Conservation (phyloP, 2,797 vertebrate species). For the Denticeps clupeoides region DNA sequence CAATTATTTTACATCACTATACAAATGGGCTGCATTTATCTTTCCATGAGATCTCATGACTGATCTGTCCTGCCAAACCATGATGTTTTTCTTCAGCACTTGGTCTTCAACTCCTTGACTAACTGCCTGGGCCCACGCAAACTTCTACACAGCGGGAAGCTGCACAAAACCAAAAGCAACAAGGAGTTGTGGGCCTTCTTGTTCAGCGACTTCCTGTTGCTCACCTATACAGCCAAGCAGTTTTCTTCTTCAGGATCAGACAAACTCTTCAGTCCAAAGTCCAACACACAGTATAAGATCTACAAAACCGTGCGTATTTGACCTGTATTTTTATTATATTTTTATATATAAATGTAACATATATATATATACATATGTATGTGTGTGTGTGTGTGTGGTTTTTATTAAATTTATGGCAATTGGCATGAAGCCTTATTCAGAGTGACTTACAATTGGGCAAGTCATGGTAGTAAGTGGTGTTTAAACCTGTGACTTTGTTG, state of each 20-base stretch:
- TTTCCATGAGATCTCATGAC: background rate
- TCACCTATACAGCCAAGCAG: conserved; percentile 80
- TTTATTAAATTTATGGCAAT: too few relatives aligned
- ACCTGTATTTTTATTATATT: too few relatives aligned
- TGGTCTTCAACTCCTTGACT: conserved; percentile 89
- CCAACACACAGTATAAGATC: conserved; percentile 81
- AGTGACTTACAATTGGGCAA: too few relatives aligned
- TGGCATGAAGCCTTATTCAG: too few relatives aligned
- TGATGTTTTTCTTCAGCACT: conserved; percentile 52
- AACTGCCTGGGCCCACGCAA: conserved; percentile 96
- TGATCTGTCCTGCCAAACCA: background rate
- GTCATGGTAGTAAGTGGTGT: too few relatives aligned
- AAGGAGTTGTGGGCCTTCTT: conserved; percentile 90
- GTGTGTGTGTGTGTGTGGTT: background rate
- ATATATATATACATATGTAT: too few relatives aligned
- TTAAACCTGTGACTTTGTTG: too few relatives aligned
- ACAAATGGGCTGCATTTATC: too few relatives aligned
- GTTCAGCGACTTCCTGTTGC: conserved; percentile 92
- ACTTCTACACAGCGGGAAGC: conserved; percentile 75
- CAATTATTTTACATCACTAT: too few relatives aligned
- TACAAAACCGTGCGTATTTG: too few relatives aligned
- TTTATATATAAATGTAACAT: too few relatives aligned
- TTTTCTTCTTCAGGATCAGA: conserved; percentile 77
- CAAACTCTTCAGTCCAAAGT: conserved; percentile 83
- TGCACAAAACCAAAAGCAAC: conserved; percentile 83